These are phyloP conservation scores for Intellagama lesueurii DNA, from an alignment of 2,797 vertebrate genomes.

Conservation along the genomic window DNA sequence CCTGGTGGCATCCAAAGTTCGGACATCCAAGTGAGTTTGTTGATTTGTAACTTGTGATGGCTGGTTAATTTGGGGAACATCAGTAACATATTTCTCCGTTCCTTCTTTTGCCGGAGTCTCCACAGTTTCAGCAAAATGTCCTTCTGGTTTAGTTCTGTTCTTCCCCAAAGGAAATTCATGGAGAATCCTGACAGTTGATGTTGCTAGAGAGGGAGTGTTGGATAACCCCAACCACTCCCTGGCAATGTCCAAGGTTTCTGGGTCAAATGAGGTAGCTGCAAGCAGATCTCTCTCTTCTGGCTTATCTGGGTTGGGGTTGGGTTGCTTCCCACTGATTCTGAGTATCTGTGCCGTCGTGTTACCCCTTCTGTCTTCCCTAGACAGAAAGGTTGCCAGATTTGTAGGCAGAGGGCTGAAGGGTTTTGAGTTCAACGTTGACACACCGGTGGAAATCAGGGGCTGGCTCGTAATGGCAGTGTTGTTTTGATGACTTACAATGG, in stretches of 20 bases:
- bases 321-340: neutral
- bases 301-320: neutral
- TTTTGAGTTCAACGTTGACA: neutral
- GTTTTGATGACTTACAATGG: fast-evolving
- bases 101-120: neutral
- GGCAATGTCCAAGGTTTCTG: neutral
- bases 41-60: fast-evolving
- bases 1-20: neutral
- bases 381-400: neutral
- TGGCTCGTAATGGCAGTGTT: fast-evolving
- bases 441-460: neutral
- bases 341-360: fast-evolving
- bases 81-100: neutral
- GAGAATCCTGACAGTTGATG: fast-evolving
- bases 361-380: fast-evolving
- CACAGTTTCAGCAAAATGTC: fast-evolving
- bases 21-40: neutral
- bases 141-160: neutral
- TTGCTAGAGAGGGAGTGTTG: fast-evolving
- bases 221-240: neutral
- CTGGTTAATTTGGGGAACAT: fast-evolving
- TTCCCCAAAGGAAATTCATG: fast-evolving
- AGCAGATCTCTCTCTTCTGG: fast-evolving
- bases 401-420: fast-evolving
- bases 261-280: neutral